Evolutionary conservation across 2,113 vertebrate genomes (phyloP), one percentile per base, ranked within the genome.

Genomic region (Nettapus auritus): DNA sequence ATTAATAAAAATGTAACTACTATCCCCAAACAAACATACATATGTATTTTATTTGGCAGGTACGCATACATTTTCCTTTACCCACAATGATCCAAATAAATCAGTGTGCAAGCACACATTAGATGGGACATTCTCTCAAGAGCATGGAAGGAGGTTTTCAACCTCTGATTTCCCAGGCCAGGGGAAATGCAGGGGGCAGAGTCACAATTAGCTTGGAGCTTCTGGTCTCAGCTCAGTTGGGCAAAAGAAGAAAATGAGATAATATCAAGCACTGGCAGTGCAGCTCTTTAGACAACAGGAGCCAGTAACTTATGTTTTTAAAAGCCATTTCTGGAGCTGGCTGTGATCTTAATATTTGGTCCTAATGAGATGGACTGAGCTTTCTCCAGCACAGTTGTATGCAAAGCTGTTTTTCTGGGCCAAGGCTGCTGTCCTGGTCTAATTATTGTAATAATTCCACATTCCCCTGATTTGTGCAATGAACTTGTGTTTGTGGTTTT

Each of bases 401-500:
- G 87, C 55, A 50, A 86, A 87, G 52, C 16, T 59, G 48, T 59
- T 94, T 88, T 86, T 83, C 71, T 78, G 69, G 73, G 86, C 46
- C 2, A 2, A 84, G 40, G 48, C 8, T 86, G 50, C 46, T 89
- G 34, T 78, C 60, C 69, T 86, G 7, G 4, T 81, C 69, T 83
- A 86, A 83, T 15, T 88, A 88, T 31, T 88, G 11, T 52, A 81
- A 19, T 55, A 81, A 91, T 70, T 83, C 15, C 59, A 80, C n/a
- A 68, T 71, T 77, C 29, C 25, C 28, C 3, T 8, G 19, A 19
- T 46, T 88, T 55, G 31, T 84, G 33, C 40, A 74, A 94, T 92
- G 94, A 95, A 78, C 20, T 52, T 34, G 13, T 16, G 28, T 67
- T 90, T 94, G 90, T 55, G 73, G 88, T 66, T 94, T 88, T 92